Percentiles rank a stretch among this genome's conserved stretches.
Evolutionary conservation across 2,113 vertebrate species (phyloP).

Genomic region (Butorides virescens): DNA sequence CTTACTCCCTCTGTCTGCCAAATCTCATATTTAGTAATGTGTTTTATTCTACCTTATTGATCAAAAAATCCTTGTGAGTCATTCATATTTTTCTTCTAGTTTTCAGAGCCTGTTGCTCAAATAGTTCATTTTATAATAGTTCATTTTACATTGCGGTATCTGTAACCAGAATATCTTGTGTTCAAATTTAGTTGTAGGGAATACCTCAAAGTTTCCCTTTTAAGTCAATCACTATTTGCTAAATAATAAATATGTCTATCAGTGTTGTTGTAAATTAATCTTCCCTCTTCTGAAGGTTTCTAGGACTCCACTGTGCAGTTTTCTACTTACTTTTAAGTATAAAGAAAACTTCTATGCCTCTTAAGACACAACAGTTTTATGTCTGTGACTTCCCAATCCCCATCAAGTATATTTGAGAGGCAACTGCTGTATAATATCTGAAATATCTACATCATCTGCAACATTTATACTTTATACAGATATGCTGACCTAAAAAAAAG

Average conservation of each 20-base stretch:
- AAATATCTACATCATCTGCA: background rate
- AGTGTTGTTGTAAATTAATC: background rate
- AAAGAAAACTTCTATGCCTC: background rate
- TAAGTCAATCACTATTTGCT: background rate
- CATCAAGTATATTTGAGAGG: background rate
- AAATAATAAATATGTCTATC: background rate
- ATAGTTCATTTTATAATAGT: background rate
- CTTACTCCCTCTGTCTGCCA: background rate
- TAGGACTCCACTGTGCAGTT: background rate
- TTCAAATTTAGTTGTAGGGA: background rate
- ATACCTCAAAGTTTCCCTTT: background rate
- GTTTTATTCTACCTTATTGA: background rate
- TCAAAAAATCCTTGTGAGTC: background rate
- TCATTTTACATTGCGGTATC: background rate
- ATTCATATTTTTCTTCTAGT: background rate
- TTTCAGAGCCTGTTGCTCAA: background rate
- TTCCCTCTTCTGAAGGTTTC: background rate
- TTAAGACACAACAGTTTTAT: background rate
- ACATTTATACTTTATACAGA: background rate
- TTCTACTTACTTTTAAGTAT: background rate
- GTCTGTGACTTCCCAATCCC: background rate
- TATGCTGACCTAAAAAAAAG: background rate
- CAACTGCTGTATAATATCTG: background rate
- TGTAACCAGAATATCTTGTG: background rate
- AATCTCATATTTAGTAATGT: background rate